Evolutionary conservation across 2,888 invertebrate genomes (phyloP), one percentile per base, ranked within the genome.

Genomic region (Drosophila testacea): DNA sequence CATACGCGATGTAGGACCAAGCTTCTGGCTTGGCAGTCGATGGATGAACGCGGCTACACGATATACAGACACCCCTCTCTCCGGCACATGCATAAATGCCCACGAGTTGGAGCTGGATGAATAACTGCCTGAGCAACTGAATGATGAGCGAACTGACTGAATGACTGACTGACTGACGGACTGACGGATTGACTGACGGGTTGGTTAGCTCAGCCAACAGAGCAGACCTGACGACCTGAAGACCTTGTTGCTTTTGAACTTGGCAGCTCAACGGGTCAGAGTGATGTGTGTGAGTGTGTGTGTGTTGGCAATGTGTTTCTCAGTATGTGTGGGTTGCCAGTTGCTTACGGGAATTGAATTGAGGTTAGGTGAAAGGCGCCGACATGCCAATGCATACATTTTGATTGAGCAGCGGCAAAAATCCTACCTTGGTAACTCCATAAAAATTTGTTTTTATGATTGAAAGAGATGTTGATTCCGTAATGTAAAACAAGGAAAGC

Each of bases 201-300:
- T 63, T 55, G 68, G 72, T 71, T 77, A 59, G 54, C 64, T 46
- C 39, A 48, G 59, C 42, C 47, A 54, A 55, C 50, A 62, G 39
- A 22, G 28, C 30, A 55, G 32, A 36, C 36, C 55, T 11, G 61
- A 11, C 64, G 55, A 69, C 42, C 36, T 44, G 73, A 55, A 65
- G 83, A 81, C 65, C 83, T 83, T 83, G 77, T 63, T 79, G 83
- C 80, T 48, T 60, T 48, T 79, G 79, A 81, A 78, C 78, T 78
- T 73, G 69, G 60, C 79, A 68, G 50, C 42, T 51, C 50, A 70
- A 28, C 46, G 55, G 50, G 47, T 47, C 60, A 56, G 30, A 54
- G 47, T 56, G 55, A 42, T 68, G 52, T 56, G 41, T 54, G 36
- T 16, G 50, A 39, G 30, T 7, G 61, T 4, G 44, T 51, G 38